Evolutionary conservation across 1,140 invertebrate species (phyloP), one percentile per base, ranked within the genome.

Genomic region (Pogonognathellus flavescens): DNA sequence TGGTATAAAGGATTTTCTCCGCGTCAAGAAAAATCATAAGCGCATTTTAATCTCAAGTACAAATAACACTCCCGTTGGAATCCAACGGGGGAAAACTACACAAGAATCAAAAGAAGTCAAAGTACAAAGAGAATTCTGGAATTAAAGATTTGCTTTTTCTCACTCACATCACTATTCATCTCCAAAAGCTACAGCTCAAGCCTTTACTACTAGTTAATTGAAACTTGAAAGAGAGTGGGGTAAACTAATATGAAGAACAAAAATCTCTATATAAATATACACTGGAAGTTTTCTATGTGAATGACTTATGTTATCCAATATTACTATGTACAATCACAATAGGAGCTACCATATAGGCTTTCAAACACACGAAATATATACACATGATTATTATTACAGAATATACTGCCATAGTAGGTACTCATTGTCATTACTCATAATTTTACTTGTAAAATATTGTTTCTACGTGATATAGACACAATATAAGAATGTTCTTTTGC

Each of bases 61-160:
- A 31, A 66, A 14, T 14, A 55, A 16, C 11, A 55, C 18, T 25
- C 3, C 60, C 20, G 60, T 13, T 25, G 20, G 10, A 11, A 66
- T 22, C 31, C 31, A 66, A 25, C 55, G 14, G 55, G 55, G 13
- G 0, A 4, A 14, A 25, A 66, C 20, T 66, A 31, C 20, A 66
- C 22, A 25, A 13, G 22, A 66, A 66, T 18, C 20, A 66, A 66
- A 66, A 25, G 62, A 66, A 66, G 62, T 66, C 20, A 66, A 41
- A 31, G 10, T 66, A 66, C 62, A 66, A 66, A 66, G 62, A 25
- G 62, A 25, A 25, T 66, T 66, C 0, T 66, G 11, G 62, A 66
- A 66, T 66, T 31, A 66, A 66, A 66, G 62, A 66, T 66, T 66
- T 66, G 62, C 62, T 20, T 25, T 66, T 66, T 66, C 62, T 66